phyloP scores from a whole-genome alignment of 2,113 vertebrate species.

The Passerina amoena region DNA sequence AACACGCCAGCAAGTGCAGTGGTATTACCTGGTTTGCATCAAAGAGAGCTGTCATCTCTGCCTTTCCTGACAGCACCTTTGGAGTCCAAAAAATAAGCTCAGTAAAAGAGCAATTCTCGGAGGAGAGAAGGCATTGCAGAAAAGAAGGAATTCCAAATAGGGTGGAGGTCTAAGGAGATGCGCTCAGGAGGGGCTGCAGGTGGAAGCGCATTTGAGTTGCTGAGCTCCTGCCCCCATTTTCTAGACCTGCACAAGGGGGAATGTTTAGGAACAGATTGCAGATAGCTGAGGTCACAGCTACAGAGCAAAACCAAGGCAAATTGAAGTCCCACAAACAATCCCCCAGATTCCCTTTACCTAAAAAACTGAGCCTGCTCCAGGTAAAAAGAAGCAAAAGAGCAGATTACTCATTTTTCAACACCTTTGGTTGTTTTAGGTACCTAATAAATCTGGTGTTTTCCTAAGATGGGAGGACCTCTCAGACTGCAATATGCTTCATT shows the following conservation, averaged over 20 bases:
- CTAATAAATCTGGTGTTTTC: not conserved
- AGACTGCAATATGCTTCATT: not conserved
- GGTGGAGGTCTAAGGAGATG: not conserved
- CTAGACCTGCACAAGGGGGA: not conserved
- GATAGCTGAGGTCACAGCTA: not conserved
- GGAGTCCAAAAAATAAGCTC: not conserved
- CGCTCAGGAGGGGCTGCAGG: not conserved
- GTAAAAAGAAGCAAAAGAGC: not conserved
- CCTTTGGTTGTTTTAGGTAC: not conserved
- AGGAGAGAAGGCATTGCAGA: not conserved
- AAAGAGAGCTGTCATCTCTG: not conserved
- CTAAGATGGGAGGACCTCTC: not conserved
- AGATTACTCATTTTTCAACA: not conserved
- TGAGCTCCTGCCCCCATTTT: not conserved
- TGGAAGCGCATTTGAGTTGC: not conserved
- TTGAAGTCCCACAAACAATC: not conserved
- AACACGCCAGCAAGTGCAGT: not conserved
- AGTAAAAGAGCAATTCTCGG: not conserved
- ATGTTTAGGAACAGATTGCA: not conserved
- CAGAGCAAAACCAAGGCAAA: not conserved
- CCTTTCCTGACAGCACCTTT: not conserved
- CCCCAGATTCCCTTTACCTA: not conserved
- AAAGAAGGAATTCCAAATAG: not conserved
- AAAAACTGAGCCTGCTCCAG: not conserved
- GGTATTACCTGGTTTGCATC: not conserved